Conservation (phyloP, 2,888 invertebrate genomes). For the Lamproptera curius region DNA sequence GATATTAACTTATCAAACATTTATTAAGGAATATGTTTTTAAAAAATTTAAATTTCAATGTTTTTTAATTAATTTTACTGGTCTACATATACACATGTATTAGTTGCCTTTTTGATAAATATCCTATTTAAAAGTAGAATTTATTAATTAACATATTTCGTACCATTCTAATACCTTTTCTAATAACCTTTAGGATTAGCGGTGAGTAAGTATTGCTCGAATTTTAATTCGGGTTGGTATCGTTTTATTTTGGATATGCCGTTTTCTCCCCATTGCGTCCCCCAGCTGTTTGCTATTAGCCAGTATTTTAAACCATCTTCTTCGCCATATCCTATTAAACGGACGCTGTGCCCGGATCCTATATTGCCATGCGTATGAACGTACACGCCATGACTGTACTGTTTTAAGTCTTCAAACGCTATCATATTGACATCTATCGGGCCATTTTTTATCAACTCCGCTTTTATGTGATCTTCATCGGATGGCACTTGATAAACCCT, state of each 20-base stretch:
- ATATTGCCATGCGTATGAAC: conserved; percentile 3
- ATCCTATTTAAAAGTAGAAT: not conserved
- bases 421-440: conserved; percentile 88
- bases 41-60: too few species aligned
- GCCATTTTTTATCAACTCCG: conserved; percentile 86
- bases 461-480: conserved; percentile 80
- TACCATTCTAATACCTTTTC: not conserved
- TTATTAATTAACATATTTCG: too few species aligned
- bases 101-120: too few species aligned
- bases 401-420: conserved; percentile 50
- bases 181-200: conserved; percentile 3
- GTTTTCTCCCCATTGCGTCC: conserved; percentile 59
- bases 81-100: too few species aligned
- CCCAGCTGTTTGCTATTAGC: conserved; percentile 92
- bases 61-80: too few species aligned
- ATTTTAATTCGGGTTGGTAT: conserved; percentile 10
- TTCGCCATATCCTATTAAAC: conserved; percentile 87
- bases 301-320: conserved; percentile 85
- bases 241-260: conserved; percentile 20
- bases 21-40: too few species aligned
- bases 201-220: conserved; percentile 1
- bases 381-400: conserved; percentile 9
- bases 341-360: conserved; percentile 82
- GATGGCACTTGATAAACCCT: conserved; percentile 58
- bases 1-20: too few species aligned